Base-by-base conservation (phyloP, 2,888 invertebrate species). In the Scaptomyza tumidula region DNA sequence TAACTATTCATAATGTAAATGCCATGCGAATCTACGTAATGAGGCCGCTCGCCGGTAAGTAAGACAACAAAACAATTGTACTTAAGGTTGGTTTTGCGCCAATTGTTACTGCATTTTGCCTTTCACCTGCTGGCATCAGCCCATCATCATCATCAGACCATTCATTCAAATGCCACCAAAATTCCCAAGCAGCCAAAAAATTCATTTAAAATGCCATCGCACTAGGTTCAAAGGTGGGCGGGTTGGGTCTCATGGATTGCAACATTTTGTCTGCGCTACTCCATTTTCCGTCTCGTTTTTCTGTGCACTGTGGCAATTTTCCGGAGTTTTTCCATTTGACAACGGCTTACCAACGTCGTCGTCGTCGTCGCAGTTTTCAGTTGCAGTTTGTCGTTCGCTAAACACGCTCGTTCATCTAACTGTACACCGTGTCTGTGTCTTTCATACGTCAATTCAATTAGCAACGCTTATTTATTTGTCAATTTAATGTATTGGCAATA, bases 351-450 rank as follows among this genome's bases (percentile, higher is more conserved):
- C 39, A 39, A 14, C 60, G 48, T 50, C 35, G 57, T 14, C 14
- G n/a, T 33, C 14, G 14, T 11, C 60, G 46, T 48, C 33, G 56
- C 31, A 61, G 71, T 79, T 66, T 80, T 85, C 80, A 85, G 85
- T 85, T 85, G 85, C 89, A 85, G 67, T 89, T 87, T 71, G 85
- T 82, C 80, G 86, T 67, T 85, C 80, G 73, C 61, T 48, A 69
- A 75, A 68, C 80, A 71, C 83, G 80, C 67, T 75, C 45, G 63
- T 58, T 67, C 48, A 46, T 55, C 60, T 52, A 33, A 24, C 49
- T 35, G 35, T 59, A 59, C 59, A 37, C 58, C 44, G 45, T 31
- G 29, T 24, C 16, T 46, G 14, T 49, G 43, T 39, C 54, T 43
- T 41, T 33, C 29, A 48, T 68, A 63, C 48, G 53, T 46, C n/a